Conservation (phyloP, 2,797 vertebrate species). For the Macrochelys suwanniensis region DNA sequence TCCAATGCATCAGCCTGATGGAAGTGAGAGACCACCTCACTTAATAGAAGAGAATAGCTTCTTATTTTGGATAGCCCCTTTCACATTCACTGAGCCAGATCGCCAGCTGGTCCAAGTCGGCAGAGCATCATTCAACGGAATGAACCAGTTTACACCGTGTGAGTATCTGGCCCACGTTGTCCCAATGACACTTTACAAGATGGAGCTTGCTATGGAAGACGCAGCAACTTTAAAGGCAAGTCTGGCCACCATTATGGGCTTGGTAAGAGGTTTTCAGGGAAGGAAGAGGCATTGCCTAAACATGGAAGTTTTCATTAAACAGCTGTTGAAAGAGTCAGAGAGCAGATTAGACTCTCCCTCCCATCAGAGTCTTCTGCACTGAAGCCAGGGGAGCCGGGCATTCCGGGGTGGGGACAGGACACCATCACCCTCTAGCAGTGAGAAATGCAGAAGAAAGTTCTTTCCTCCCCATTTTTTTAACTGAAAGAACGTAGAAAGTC, state of each 20-base stretch:
- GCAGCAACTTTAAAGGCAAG: background rate
- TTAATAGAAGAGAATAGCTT: background rate
- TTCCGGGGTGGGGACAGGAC: too few species aligned
- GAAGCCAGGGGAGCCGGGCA: too few species aligned
- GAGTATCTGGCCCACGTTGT: background rate
- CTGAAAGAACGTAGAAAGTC: too few species aligned
- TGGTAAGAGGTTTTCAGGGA: background rate
- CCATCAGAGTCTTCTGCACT: too few species aligned
- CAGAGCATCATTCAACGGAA: background rate
- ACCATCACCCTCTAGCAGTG: too few species aligned
- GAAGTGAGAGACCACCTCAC: background rate
- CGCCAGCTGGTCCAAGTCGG: background rate
- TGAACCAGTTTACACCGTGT: background rate
- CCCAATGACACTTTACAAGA: background rate
- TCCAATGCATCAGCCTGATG: background rate
- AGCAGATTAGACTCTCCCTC: too few species aligned
- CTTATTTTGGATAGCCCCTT: background rate
- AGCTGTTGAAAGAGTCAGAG: too few species aligned
- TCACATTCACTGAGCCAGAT: background rate
- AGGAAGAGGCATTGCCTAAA: too few species aligned
- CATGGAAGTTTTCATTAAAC: too few species aligned
- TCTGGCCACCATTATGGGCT: background rate
- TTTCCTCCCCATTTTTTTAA: too few species aligned
- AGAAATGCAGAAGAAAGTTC: too few species aligned
- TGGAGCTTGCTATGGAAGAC: background rate